phyloP scores from a whole-genome alignment of 1,140 invertebrate species.

The Euwallacea similis region DNA sequence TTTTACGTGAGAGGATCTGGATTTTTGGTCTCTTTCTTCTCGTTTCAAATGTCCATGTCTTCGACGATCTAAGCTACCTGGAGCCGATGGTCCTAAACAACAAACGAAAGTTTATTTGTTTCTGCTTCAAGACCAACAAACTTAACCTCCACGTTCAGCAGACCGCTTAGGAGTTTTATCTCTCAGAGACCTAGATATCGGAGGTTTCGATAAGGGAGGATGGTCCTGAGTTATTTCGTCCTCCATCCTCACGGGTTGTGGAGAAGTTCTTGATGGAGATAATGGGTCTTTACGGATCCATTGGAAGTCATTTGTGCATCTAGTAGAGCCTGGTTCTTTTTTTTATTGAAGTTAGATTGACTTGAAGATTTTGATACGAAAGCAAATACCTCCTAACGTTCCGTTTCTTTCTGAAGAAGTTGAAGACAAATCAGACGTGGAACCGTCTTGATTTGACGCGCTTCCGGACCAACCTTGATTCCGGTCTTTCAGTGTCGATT shows the following conservation, averaged over 20 bases:
- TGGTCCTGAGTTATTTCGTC: slow-evolving; percentile 37
- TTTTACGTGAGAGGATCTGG: slow-evolving; percentile 58
- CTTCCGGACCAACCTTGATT: slow-evolving; percentile 45
- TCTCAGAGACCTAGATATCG: slow-evolving; percentile 48
- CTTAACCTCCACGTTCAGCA: background rate
- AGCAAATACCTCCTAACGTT: slow-evolving; percentile 43
- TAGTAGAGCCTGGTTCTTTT: slow-evolving; percentile 53
- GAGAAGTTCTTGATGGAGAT: slow-evolving; percentile 40
- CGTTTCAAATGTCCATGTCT: slow-evolving; percentile 55
- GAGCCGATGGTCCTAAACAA: slow-evolving; percentile 40
- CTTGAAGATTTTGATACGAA: background rate
- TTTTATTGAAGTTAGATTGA: background rate
- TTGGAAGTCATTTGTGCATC: slow-evolving; percentile 63
- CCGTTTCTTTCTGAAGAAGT: slow-evolving; percentile 43
- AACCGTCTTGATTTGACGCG: slow-evolving; percentile 45
- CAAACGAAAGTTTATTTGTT: background rate
- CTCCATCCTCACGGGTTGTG: slow-evolving; percentile 46
- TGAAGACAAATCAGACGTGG: slow-evolving; percentile 49
- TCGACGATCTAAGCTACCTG: slow-evolving; percentile 59
- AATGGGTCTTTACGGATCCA: slow-evolving; percentile 56
- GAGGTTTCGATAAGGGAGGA: slow-evolving; percentile 49
- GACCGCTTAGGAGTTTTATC: slow-evolving; percentile 43
- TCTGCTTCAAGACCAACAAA: too few species aligned
- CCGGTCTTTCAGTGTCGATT: slow-evolving; percentile 47
- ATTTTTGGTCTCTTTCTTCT: slow-evolving; percentile 59